Evolutionary conservation across 2,113 vertebrate genomes (phyloP), one percentile per base, ranked within the genome.

Genomic region (Protomyctophum bolini): DNA sequence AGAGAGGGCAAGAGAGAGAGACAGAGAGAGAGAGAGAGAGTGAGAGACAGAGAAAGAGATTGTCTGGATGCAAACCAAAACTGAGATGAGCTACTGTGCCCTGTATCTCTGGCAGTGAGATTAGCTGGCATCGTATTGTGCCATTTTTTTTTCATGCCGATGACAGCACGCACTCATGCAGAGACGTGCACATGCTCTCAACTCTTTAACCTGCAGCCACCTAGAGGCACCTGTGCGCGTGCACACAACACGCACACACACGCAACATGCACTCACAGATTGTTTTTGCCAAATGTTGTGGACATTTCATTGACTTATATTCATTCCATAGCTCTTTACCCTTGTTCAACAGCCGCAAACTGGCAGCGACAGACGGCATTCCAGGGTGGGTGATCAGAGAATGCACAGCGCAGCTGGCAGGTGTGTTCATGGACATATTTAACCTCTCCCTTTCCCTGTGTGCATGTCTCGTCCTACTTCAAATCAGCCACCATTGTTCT

Each of bases 21-120:
- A 77, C 74, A 72, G 52, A 66, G 56, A 70, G 60, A 49, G 70
- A 29, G 14, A n/a, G 10, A 49, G 45, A 5, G 45, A 52, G 67
- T 56, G 64, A 51, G 57, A 69, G 47, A 33, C 58, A 67, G n/a
- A 66, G 56, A 12, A 49, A 63, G 59, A 79, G 72, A 75, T 69
- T 64, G 78, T 78, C 79, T 85, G 82, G 79, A 86, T 48, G 68
- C 9, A 21, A 57, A 81, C 77, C 80, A 79, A 80, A 79, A 77
- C 81, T 60, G 15, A 76, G 66, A 84, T 79, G 66, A 79, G 77
- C 80, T 75, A 81, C 84, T 71, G 72, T 79, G 64, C 72, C 70
- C 15, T 8, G 69, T 60, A 51, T 45, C 62, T 68, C 57, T 15
- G 64, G 49, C 70, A 66, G 29, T 15, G 58, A 83, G 76, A 81